Conservation (phyloP, 2,888 invertebrate species). For the Rotaria magnacalcarata region DNA sequence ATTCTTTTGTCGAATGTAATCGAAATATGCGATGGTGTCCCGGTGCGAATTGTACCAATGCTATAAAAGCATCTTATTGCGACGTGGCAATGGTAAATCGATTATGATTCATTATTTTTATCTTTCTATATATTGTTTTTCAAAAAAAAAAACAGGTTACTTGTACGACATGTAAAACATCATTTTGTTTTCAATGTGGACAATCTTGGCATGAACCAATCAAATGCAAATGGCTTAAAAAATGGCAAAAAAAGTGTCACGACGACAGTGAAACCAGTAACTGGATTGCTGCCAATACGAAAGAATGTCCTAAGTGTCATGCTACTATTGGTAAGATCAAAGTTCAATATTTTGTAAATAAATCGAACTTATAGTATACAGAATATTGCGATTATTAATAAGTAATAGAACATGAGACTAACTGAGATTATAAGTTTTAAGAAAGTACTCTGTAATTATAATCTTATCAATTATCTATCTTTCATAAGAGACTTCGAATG, state of each 20-base stretch:
- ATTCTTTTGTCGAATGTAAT: conserved; percentile 46
- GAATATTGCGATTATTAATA: no score
- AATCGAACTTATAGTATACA: no score
- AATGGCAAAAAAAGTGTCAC: conserved; percentile 98
- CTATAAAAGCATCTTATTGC: conserved; percentile 68
- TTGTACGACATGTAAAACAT: conserved; percentile 56
- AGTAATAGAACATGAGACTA: no score
- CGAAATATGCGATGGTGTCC: conserved; percentile 78
- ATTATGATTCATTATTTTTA: conserved; percentile 46
- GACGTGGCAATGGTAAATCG: conserved; percentile 87
- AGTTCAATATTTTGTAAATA: no score
- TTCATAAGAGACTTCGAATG: no score
- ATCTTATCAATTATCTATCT: no score
- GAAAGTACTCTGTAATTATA: no score
- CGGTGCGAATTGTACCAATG: conserved; percentile 91
- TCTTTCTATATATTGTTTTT: neutral
- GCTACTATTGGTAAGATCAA: conserved; percentile 47
- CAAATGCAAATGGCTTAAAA: conserved; percentile 80
- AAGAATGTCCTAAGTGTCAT: conserved; percentile 46
- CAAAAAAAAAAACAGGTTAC: neutral
- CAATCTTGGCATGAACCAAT: conserved; percentile 80
- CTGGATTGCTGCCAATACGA: conserved; percentile 64
- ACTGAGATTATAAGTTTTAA: no score
- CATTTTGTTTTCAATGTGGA: conserved; percentile 47
- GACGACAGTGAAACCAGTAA: conserved; percentile 98